These are phyloP conservation scores for Silurus asotus DNA, from an alignment of 2,113 vertebrate genomes.

Conservation along the genomic window DNA sequence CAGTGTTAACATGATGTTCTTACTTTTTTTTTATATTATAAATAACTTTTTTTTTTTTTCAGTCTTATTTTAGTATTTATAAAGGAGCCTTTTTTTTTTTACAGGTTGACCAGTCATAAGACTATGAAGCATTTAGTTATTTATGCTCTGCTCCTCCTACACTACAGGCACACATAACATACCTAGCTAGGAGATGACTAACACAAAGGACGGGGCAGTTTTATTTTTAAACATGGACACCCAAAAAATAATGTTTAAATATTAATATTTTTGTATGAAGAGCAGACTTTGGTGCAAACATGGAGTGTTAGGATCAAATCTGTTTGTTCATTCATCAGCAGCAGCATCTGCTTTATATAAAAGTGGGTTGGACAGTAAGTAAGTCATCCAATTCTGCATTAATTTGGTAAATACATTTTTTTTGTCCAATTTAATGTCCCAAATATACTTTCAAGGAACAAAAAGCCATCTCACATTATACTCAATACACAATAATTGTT, in stretches of 20 bases:
- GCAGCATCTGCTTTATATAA: not conserved
- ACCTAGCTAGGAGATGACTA: not conserved
- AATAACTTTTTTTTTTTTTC: constrained; percentile 63
- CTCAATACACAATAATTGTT: not conserved
- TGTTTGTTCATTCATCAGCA: not conserved
- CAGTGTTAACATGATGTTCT: constrained; percentile 58
- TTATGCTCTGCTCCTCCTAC: constrained; percentile 23
- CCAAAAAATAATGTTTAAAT: not conserved
- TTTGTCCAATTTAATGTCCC: not conserved
- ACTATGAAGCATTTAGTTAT: constrained; percentile 24
- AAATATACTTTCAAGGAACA: not conserved
- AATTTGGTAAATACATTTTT: not conserved
- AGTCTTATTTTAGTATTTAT: constrained; percentile 61
- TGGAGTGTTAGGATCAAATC: not conserved
- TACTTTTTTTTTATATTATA: constrained; percentile 59
- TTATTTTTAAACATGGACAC: not conserved
- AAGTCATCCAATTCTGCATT: not conserved
- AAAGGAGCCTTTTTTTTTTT: constrained; percentile 4
- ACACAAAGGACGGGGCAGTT: not conserved
- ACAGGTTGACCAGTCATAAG: constrained; percentile 4
- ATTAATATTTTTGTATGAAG: not conserved
- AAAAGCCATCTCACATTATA: not conserved
- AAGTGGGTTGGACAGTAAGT: not conserved
- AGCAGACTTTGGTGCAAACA: not conserved
- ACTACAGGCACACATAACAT: not conserved